Evolutionary conservation across 53 echinoderm and acorn worm species (phyloP), one percentile per base, ranked within the genome.

Genomic region (Zoroaster sp.): DNA sequence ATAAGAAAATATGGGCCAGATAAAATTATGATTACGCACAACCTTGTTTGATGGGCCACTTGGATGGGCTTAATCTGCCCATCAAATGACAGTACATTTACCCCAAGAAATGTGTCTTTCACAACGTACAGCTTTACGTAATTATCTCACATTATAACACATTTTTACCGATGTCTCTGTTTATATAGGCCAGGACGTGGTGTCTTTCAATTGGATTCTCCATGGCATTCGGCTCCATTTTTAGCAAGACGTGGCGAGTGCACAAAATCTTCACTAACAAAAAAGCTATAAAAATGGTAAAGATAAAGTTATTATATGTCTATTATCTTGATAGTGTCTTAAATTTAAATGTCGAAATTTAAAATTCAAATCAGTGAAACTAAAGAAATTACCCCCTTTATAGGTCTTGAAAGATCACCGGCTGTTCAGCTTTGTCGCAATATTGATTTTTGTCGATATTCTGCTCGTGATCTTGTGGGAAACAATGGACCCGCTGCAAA

Each of bases 211-310:
- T 92, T 31, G 91, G 94, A n/a, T 96, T 96, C 63, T 94, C 96
- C 7, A 70, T 94, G 59, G 93, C 93, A 0, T 96, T 93, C 54
- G 96, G 96, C 35, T 92, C 93, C 23, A 93, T 95, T 92, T 95
- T n/a, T n/a, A n/a, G n/a, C n/a, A n/a, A n/a, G n/a, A n/a, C n/a
- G n/a, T n/a, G n/a, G n/a, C n/a, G n/a, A 20, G 93, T 95, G 35
- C 96, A 95, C 86, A 91, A 94, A 63, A 96, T 96, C 83, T 96
- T 96, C 77, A 94, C 96, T 44, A 92, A 92, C 72, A 96, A 96
- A 74, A 96, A 89, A 12, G 80, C 87, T 1, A 86, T 89, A 47
- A 92, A 81, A 40, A 94, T 69, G 81, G 94, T 94, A 83, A 82
- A 80, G 25, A 75, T 15, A 15, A 18, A 17, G 34, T 33, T 70